Evolutionary conservation across 2,113 vertebrate genomes (phyloP), one percentile per base, ranked within the genome.

Genomic region (Bufo bufo): DNA sequence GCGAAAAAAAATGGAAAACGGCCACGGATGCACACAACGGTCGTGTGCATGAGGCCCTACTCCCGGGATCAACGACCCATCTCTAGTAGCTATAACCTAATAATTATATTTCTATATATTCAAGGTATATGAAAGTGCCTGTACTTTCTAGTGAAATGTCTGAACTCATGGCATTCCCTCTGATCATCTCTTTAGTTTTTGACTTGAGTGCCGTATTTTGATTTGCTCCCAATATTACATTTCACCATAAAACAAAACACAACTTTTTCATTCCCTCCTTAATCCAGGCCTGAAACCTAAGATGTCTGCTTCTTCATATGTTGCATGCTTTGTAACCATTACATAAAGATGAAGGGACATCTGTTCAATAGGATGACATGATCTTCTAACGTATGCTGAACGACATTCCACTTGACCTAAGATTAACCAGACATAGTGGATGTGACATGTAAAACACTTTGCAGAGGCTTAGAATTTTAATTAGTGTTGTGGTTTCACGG

Each of bases 271-370:
- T 75, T 49, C 72, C 17, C 45, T n/a, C 54, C 50, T 78, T 78
- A 78, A 78, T 78, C 77, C 77, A n/a, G 4, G 17, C 50, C 19
- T 78, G 20, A 78, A 78, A 78, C 50, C 50, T 12, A 54, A 78
- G 77, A 52, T 9, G 50, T 56, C 19, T 56, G 4, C 11, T 50
- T 2, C 49, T 52, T 20, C n/a, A 4, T n/a, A 23, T 52, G n/a
- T 23, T 49, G 17, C 49, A 23, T 77, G 20, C 75, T 54, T 54
- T 77, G 47, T 77, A 54, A 78, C 20, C 77, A 78, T n/a, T 54
- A 54, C 9, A 56, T 78, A 56, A 78, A 78, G 50, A 78, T 78
- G 20, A 78, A 78, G 45, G 20, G 77, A 78, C 77, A 54, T 54
- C 77, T 78, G 49, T 78, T 78, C 77, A 56, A 33, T 50, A 78